A percentile compares a stretch with the other conserved stretches of the same genome.
Conservation (phyloP, 1,140 invertebrate genomes). For the Geopemphigus sp. region DNA sequence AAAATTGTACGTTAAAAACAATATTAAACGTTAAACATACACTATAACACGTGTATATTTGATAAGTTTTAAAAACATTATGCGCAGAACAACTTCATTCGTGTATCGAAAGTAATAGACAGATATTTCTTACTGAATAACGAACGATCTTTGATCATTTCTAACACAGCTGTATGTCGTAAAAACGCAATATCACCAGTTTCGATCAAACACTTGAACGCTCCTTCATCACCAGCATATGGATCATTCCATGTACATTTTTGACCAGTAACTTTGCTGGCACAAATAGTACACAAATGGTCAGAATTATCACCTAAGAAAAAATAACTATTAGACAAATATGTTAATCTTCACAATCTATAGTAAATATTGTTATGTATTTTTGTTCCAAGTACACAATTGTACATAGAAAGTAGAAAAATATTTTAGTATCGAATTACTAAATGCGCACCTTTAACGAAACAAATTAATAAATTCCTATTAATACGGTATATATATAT, state of each 20-base stretch:
- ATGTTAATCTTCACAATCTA: background rate
- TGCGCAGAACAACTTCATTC: no score
- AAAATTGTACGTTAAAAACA: background rate
- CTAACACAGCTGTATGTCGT: constrained; percentile 77
- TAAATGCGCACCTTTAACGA: no score
- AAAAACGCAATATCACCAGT: constrained; percentile 89
- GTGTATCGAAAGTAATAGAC: no score
- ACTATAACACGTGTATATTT: no score
- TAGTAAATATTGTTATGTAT: background rate
- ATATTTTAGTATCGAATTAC: no score
- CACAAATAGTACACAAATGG: constrained; percentile 80
- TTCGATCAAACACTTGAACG: constrained; percentile 83
- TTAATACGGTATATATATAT: background rate
- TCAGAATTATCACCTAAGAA: constrained; percentile 72
- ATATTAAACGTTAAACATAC: background rate
- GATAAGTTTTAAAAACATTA: no score
- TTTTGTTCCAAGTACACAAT: no score
- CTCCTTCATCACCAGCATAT: constrained; percentile 86
- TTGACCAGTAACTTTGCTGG: constrained; percentile 70
- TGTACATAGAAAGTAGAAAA: no score
- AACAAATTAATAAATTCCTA: no score
- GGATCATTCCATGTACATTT: constrained; percentile 85
- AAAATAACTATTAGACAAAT: constrained; percentile 17
- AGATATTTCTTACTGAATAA: constrained; percentile 60
- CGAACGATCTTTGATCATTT: constrained; percentile 63